These are phyloP conservation scores for Gonatopus flavifemur DNA, from an alignment of 1,140 invertebrate species.

Conservation along the genomic window DNA sequence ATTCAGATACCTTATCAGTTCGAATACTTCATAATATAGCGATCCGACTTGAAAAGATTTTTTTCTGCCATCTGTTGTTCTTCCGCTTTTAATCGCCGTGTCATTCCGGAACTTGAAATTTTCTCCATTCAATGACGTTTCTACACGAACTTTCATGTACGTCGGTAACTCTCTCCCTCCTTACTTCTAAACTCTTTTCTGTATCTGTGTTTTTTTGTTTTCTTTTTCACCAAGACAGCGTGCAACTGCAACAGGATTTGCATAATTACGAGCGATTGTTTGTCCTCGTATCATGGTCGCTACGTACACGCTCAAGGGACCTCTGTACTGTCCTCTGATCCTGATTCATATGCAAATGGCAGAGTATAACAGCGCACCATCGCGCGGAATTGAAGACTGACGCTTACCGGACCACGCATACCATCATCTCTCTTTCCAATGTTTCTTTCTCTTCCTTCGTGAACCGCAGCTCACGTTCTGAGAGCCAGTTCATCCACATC, in stretches of 20 bases:
- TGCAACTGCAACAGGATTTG: constrained; percentile 47
- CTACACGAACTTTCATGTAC: constrained; percentile 1
- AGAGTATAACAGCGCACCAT: constrained; percentile 32
- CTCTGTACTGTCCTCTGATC: constrained; percentile 40
- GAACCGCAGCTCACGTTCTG: too few species aligned
- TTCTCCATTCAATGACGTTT: constrained; percentile 5
- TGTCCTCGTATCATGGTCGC: constrained; percentile 47
- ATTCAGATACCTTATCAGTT: too few species aligned
- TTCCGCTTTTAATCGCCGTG: too few species aligned
- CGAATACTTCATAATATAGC: too few species aligned
- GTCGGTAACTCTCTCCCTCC: constrained; percentile 8
- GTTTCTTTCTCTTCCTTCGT: neutral
- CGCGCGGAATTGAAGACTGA: constrained; percentile 41
- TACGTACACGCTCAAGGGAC: constrained; percentile 40
- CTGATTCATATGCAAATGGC: constrained; percentile 53
- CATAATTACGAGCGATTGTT: constrained; percentile 55
- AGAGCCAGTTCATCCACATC: too few species aligned
- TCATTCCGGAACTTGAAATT: too few species aligned
- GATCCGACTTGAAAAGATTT: too few species aligned
- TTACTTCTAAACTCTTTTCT: constrained; percentile 20
- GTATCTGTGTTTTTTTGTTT: constrained; percentile 18
- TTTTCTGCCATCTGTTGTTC: too few species aligned
- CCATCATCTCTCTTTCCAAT: neutral
- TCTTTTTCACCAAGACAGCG: constrained; percentile 39
- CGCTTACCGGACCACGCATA: constrained; percentile 39